Percentiles rank a stretch among this genome's conserved stretches.
phyloP scores from a whole-genome alignment of 1,140 invertebrate genomes.

The Aphaenogaster ashmeadi region DNA sequence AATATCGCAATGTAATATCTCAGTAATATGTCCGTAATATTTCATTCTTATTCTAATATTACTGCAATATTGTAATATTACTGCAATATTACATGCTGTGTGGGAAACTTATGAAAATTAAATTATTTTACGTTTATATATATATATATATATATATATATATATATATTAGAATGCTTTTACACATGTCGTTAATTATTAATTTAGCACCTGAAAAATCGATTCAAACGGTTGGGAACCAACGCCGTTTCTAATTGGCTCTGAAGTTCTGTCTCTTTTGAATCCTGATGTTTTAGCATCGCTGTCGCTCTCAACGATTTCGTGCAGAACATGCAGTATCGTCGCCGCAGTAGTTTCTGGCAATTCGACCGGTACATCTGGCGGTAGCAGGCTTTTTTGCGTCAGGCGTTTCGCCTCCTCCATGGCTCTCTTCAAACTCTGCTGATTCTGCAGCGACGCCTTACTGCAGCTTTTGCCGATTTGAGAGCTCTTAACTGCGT shows the following conservation, averaged over 20 bases:
- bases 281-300: neutral
- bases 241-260: neutral
- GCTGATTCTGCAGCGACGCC: slow-evolving; percentile 91
- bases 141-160: too few relatives aligned
- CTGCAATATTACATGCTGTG: too few relatives aligned
- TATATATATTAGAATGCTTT: neutral
- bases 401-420: slow-evolving; percentile 90
- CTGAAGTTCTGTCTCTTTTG: neutral
- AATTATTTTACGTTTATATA: too few relatives aligned
- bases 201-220: slow-evolving; percentile 29
- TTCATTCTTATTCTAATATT: too few relatives aligned
- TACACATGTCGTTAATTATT: neutral
- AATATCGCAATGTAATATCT: too few relatives aligned
- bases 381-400: slow-evolving; percentile 86
- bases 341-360: slow-evolving; percentile 75
- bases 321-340: slow-evolving; percentile 79
- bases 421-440: slow-evolving; percentile 92
- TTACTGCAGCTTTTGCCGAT: slow-evolving; percentile 91
- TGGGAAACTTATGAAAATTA: too few relatives aligned
- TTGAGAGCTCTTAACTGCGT: slow-evolving; percentile 89
- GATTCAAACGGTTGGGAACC: neutral
- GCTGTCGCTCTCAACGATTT: slow-evolving; percentile 68
- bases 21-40: too few relatives aligned
- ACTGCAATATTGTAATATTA: too few relatives aligned
- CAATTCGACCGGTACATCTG: slow-evolving; percentile 74